Percentiles rank a stretch among this genome's conserved stretches.
Evolutionary conservation across 2,888 invertebrate species (phyloP).

Genomic region (Chaetogeoica ovagalla): DNA sequence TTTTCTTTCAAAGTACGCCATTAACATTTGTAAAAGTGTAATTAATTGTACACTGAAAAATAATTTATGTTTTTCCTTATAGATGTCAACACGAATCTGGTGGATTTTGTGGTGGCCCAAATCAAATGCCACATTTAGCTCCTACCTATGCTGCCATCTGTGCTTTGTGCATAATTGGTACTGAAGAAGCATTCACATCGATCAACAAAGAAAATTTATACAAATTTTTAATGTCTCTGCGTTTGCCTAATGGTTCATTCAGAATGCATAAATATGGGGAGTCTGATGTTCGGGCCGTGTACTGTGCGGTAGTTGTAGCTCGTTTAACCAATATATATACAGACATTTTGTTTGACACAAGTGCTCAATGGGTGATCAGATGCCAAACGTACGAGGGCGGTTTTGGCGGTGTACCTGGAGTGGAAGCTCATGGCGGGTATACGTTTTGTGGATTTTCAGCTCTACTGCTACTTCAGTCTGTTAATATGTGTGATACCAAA

Average conservation of each 20-base stretch:
- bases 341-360: constrained; percentile 77
- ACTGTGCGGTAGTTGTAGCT: constrained; percentile 92
- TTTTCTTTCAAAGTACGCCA: constrained; percentile 65
- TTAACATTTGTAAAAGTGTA: neutral
- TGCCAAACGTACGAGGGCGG: constrained; percentile 99
- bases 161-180: constrained; percentile 85
- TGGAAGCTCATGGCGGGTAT: constrained; percentile 99
- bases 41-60: neutral
- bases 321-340: constrained; percentile 79
- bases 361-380: constrained; percentile 89
- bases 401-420: constrained; percentile 88
- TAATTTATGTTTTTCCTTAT: constrained; percentile 2
- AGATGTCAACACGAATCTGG: constrained; percentile 79
- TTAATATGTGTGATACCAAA: constrained; percentile 74
- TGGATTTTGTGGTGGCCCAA: constrained; percentile 93
- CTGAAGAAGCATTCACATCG: constrained; percentile 78
- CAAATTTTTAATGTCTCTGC: constrained; percentile 77
- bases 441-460: constrained; percentile 95
- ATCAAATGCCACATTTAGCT: constrained; percentile 90
- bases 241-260: constrained; percentile 86
- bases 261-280: constrained; percentile 90
- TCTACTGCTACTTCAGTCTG: constrained; percentile 77
- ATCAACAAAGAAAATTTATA: constrained; percentile 77
- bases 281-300: constrained; percentile 91
- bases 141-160: constrained; percentile 97